Conservation (phyloP, 2,797 vertebrate genomes). For the Cyprinella venusta region DNA sequence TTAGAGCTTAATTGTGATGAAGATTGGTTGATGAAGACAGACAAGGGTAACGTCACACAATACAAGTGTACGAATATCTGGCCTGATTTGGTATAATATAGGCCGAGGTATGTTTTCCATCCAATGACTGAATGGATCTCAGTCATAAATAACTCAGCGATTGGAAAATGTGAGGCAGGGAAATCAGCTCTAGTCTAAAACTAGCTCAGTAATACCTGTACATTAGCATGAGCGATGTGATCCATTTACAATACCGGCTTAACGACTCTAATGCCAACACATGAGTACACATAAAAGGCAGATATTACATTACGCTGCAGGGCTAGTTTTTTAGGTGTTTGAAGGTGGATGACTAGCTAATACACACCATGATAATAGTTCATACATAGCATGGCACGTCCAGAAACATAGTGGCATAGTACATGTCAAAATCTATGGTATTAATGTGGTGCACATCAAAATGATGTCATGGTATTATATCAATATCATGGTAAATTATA, state of each 20-base stretch:
- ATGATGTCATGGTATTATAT: no score
- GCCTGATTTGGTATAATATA: not conserved
- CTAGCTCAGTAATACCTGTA: not conserved
- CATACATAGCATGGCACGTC: not conserved
- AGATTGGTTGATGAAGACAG: constrained; percentile 3
- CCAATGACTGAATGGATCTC: not conserved
- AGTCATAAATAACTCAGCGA: not conserved
- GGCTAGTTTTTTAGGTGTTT: not conserved
- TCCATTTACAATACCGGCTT: constrained; percentile 11
- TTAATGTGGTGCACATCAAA: not conserved
- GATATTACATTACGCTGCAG: not conserved
- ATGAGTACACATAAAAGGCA: no score
- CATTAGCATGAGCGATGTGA: not conserved
- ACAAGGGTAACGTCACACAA: not conserved
- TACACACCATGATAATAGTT: not conserved
- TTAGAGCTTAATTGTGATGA: constrained; percentile 31
- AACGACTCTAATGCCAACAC: not conserved
- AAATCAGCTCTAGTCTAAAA: constrained; percentile 13
- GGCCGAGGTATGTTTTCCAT: no score
- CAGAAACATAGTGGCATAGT: not conserved
- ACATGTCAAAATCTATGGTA: not conserved
- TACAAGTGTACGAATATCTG: not conserved
- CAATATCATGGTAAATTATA: not conserved
- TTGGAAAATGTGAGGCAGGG: not conserved
- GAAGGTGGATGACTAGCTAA: not conserved